Base-by-base conservation (phyloP, 2,113 vertebrate genomes). In the Stomatorhinus ivindoensis region DNA sequence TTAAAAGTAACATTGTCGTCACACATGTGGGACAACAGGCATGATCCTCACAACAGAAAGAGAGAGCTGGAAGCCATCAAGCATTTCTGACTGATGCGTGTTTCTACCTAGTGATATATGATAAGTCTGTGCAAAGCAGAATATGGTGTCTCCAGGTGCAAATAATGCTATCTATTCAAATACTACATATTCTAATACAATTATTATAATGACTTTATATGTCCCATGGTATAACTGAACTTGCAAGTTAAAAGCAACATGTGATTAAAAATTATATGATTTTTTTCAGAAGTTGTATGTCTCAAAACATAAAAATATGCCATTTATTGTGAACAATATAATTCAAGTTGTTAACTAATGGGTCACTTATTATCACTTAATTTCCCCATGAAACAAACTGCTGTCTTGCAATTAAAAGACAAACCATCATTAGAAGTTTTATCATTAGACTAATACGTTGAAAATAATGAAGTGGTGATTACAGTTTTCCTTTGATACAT, bases 1-100 rank as follows among this genome's bases (percentile, higher is more conserved):
- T 92, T 92, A 89, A 55, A 90, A 90, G 65, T 90, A 89, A 91
- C 92, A 87, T 89, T 92, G 91, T 92, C 73, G 82, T 89, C 3
- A 27, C 61, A 61, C 80, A 80, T 90, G 89, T 76, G 10, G 80
- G 86, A 83, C 87, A 19, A 46, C 55, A 24, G 15, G 39, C 27
- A 21, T 44, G 50, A n/a, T 48, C 31, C 39, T 44, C 19, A 61
- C 9, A 65, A 61, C 82, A 82, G 87, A 86, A 83, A 50, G 82
- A 86, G 86, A 50, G 82, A 89, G 39, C 51, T 27, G 9, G 61
- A 76, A 91, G 46, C 7, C 47, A 24, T 85, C 27, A 85, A 65
- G 50, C 9, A 58, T 61, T 85, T 24, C 48, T 10, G 31, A 47
- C 24, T 86, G 84, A 51, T 65, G 83, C n/a, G 24, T 8, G 5